Base-by-base conservation (phyloP, 2,888 invertebrate genomes). In the Nomada fabriciana region DNA sequence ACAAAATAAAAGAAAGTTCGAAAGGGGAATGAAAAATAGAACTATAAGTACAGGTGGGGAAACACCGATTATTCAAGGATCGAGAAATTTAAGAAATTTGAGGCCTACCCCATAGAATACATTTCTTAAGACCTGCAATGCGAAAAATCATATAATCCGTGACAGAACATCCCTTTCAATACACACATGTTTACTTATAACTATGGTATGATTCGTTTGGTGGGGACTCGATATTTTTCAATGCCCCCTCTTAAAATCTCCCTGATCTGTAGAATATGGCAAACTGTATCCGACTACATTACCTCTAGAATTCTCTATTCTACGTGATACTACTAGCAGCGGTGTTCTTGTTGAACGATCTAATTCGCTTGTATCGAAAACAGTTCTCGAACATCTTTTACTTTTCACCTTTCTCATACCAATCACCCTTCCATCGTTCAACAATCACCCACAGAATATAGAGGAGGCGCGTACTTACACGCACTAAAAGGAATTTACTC, bases 71-170 rank as follows among this genome's bases (percentile, higher is more conserved):
- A 83, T 82, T 85, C 77, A 52, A 61, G 69, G 57, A 72, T 60
- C 57, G 67, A 67, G 20, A 61, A 61, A 78, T 83, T 70, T 69
- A 84, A 87, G 75, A 86, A 84, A 85, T 65, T 83, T 85, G 57
- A 89, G 68, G 91, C 91, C 91, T 93, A 92, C 92, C 92, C 92
- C 91, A 91, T 86, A 92, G 90, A 87, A 93, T 89, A 91, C 86
- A 92, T 93, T 91, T 92, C 91, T 92, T 91, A 91, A 92, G 91
- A 92, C 92, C 92, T 92, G 92, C 87, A 92, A 92, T 92, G 81
- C 91, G 90, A 92, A 92, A 92, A 91, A 92, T 89, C 88, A 91
- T 89, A 89, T 89, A 91, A 90, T 91, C 91, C 88, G 89, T 89
- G 89, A 90, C 91, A 87, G 89, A 87, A 84, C 85, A 68, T 79